A percentile compares a stretch with the other conserved stretches of the same genome.
Conservation (phyloP, 1,140 invertebrate genomes). For the Drosophila kikkawai region DNA sequence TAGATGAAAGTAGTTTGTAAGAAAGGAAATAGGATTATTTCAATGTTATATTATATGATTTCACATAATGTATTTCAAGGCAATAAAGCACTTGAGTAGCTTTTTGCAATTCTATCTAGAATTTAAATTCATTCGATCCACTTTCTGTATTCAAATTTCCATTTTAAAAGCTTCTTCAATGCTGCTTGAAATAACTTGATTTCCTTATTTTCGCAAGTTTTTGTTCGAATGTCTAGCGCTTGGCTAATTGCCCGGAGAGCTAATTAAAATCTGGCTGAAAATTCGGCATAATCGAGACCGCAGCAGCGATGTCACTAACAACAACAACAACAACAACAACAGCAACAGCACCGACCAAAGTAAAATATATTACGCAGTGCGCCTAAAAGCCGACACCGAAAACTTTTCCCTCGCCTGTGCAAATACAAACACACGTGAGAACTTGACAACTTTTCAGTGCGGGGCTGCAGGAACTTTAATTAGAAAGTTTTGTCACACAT, state of each 20-base stretch:
- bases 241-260: constrained; percentile 51
- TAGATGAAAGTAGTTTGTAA: background rate
- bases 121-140: background rate
- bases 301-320: constrained; percentile 8
- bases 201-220: constrained; percentile 41
- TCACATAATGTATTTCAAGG: background rate
- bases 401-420: constrained; percentile 55
- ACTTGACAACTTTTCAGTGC: constrained; percentile 72
- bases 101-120: background rate
- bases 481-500: constrained; percentile 83
- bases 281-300: constrained; percentile 48
- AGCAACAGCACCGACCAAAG: background rate
- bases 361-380: constrained; percentile 67
- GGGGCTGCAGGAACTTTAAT: constrained; percentile 68
- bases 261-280: constrained; percentile 74
- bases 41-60: background rate
- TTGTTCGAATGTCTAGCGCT: constrained; percentile 33
- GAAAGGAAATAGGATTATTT: background rate
- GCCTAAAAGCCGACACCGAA: constrained; percentile 69
- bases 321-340: background rate
- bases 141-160: background rate
- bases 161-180: background rate
- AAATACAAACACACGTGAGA: constrained; percentile 74
- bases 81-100: background rate
- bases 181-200: background rate